These are phyloP conservation scores for Zaprionus tsacasi DNA, from an alignment of 1,140 invertebrate genomes.

Conservation along the genomic window DNA sequence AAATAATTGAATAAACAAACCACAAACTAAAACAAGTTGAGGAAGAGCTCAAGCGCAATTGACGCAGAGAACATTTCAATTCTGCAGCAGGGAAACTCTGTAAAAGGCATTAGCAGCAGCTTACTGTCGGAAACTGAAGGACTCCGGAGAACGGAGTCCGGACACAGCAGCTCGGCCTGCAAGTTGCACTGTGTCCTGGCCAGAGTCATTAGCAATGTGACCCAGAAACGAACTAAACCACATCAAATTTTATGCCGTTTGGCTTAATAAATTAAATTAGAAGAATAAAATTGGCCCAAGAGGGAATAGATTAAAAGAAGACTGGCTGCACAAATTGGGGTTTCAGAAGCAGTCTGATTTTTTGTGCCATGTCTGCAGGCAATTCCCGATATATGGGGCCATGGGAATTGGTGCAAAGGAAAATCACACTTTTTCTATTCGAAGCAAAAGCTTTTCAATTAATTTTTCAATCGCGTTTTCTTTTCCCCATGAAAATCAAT, in stretches of 20 bases:
- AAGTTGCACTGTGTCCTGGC: conserved; percentile 37
- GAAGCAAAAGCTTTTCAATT: conserved; percentile 56
- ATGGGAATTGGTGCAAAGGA: neutral
- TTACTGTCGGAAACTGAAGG: conserved; percentile 42
- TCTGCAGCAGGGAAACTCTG: conserved; percentile 27
- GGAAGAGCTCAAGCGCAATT: neutral
- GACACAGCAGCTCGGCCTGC: conserved; percentile 9
- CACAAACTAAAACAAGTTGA: conserved; percentile 18
- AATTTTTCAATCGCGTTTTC: conserved; percentile 52
- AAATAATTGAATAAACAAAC: conserved; percentile 64
- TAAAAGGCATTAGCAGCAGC: conserved; percentile 69
- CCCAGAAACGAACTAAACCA: conserved; percentile 68
- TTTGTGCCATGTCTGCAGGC: neutral
- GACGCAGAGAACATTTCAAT: conserved; percentile 9
- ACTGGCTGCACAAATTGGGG: neutral
- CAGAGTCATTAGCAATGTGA: conserved; percentile 71
- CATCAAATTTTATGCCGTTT: conserved; percentile 76
- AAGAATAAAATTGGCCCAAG: conserved; percentile 57
- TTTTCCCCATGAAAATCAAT: conserved; percentile 53
- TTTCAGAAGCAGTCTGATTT: neutral
- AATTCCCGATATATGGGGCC: no score
- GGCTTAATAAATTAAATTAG: conserved; percentile 76
- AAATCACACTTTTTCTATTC: conserved; percentile 15
- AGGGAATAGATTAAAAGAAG: conserved; percentile 19
- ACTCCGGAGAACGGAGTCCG: neutral